Base-by-base conservation (phyloP, 37 sponge, comb jelly and placozoan genomes). In the Sycon ciliatum region DNA sequence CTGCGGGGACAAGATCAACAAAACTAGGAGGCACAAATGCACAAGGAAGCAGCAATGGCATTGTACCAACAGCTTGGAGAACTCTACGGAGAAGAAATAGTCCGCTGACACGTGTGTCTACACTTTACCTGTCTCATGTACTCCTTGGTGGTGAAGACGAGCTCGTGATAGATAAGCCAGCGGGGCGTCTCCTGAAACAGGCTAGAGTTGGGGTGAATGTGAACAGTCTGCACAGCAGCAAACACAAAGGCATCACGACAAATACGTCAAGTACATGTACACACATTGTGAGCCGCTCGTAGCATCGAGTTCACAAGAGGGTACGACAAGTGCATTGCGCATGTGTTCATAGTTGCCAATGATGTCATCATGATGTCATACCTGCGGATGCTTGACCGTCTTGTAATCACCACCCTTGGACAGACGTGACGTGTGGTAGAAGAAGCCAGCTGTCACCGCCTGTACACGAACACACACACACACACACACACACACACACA, bases 371-470 rank as follows among this genome's bases (percentile, higher is more conserved):
- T n/a, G n/a, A n/a, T n/a, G 26, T n/a, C 52, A 60, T 34, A 85
- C 87, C 77, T 90, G 92, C 63, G 87, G 96, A 65, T 90, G 96
- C 32, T 93, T 93, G 46, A 89, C 91, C 20, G 99, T 92, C 53
- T 89, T 89, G 79, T 98, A 98, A 4, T 80, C 65, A 16, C 99
- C 99, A 20, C 87, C 86, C 65, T 93, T 87, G 36, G 65, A 38
- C 28, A 98, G 63, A 3, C 75, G 63, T 22, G 90, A 83, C 56
- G 94, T 87, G 77, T 98, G 87, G 73, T 93, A 98, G 78, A 92
- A 98, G 74, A 80, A 98, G 0, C 99, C 99, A 49, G 99, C 80
- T 11, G 99, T 98, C 3, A 98, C 71, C 11, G 99, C 99, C 87
- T 93, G 55, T 26, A 69, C 18, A 54, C 13, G 24, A 3, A 36